Base-by-base conservation (phyloP, 1,140 invertebrate genomes). In the Heliconius hewitsoni region DNA sequence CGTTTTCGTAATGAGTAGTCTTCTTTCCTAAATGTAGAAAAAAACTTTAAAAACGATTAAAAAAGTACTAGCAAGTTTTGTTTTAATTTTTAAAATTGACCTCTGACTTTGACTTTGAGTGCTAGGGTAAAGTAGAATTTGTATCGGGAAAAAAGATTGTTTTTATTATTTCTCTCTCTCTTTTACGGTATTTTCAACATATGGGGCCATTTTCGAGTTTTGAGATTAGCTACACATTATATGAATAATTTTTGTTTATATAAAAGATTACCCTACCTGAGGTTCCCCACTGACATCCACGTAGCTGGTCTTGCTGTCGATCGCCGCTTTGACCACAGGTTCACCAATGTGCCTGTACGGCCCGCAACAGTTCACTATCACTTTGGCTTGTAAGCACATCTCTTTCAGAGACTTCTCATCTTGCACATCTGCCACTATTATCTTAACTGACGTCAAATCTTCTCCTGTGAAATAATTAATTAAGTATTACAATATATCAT, bases 201-300 rank as follows among this genome's bases (percentile, higher is more conserved):
- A 23, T 23, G 23, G 23, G 23, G 23, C 23, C 23, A 23, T 23
- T 23, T 23, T 23, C 23, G 23, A 23, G 23, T 23, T 23, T 23
- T 23, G 23, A 23, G 23, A 23, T 23, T 23, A 23, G 23, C 23
- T 23, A 23, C 23, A 23, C 23, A 23, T 23, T 23, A 23, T 23
- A 23, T 23, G 23, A 23, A 23, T 23, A 23, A 23, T 23, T 23
- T 23, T 23, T 23, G 34, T 6, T 70, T 19, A 55, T 55, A 55
- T 55, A 55, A 2, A 55, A 55, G 0, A 0, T 55, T 8, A 30
- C 16, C 77, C 86, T 87, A 96, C 96, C 93, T 97, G 95, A 2
- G 98, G 97, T 94, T 99, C 98, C n/a, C 98, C 98, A 91, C 96
- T 97, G n/a, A 99, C 97, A 95, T 99, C 99, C 13, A 99, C 96